These are phyloP conservation scores for Tetanocera ferruginea DNA, from an alignment of 2,888 invertebrate species.

Conservation along the genomic window DNA sequence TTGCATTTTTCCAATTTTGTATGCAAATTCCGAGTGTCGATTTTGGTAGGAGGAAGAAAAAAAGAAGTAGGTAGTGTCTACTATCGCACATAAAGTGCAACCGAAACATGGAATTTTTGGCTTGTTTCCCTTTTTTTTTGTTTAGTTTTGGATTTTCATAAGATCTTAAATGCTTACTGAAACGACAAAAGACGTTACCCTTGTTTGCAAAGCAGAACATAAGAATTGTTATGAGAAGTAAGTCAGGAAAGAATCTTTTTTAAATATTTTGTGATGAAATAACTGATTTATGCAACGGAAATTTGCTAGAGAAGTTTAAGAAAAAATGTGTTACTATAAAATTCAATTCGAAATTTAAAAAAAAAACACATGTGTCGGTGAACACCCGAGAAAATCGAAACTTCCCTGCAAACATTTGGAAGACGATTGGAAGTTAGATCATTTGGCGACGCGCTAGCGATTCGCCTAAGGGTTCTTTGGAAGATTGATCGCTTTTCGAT, in stretches of 20 bases:
- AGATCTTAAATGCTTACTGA: not conserved
- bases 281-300: not conserved
- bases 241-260: not conserved
- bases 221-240: not conserved
- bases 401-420: too few relatives aligned
- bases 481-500: too few relatives aligned
- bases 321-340: too few relatives aligned
- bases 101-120: conserved; percentile 8
- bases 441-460: too few relatives aligned
- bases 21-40: conserved; percentile 58
- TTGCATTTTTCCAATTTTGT: conserved; percentile 68
- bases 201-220: not conserved
- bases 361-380: too few relatives aligned
- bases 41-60: not conserved
- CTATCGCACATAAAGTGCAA: conserved; percentile 35
- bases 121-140: not conserved
- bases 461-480: too few relatives aligned
- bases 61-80: conserved; percentile 5
- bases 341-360: too few relatives aligned
- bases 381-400: too few relatives aligned
- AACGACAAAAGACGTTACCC: not conserved
- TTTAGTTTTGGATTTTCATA: not conserved
- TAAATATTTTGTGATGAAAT: not conserved
- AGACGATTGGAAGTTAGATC: too few relatives aligned
- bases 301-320: too few relatives aligned